Conservation (phyloP, 2,797 vertebrate species). For the Jordanella pulchra region DNA sequence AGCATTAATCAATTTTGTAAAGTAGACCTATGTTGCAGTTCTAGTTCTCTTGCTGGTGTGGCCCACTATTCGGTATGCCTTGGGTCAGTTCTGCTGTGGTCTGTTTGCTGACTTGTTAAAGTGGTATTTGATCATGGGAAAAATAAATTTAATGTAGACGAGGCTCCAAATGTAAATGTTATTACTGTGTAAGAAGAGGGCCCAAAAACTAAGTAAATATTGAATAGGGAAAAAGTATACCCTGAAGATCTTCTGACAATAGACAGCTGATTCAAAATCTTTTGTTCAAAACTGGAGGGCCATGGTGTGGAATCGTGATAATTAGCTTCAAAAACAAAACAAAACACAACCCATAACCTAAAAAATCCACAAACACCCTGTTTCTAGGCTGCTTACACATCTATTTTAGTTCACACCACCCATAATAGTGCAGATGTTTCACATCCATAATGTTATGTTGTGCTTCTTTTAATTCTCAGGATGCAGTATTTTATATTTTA, state of each 20-base stretch:
- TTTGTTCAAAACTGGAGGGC: background rate
- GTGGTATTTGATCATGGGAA: too few species aligned
- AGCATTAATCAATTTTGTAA: too few species aligned
- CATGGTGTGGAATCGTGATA: background rate
- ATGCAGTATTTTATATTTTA: constrained; percentile 33
- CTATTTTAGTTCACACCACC: background rate
- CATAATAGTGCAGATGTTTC: background rate
- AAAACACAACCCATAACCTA: too few species aligned
- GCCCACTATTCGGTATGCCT: too few species aligned
- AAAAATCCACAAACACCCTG: background rate
- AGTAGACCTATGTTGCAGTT: too few species aligned
- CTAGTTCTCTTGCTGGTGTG: too few species aligned
- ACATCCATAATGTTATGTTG: background rate
- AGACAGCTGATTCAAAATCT: background rate
- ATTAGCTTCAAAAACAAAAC: background rate
- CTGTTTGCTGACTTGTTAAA: too few species aligned
- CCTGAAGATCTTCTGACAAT: background rate
- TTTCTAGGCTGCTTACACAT: background rate
- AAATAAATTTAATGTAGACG: too few species aligned
- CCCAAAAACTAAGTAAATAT: background rate
- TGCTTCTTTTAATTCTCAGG: constrained; percentile 6
- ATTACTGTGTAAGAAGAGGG: too few species aligned
- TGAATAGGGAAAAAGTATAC: background rate
- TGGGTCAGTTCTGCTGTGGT: too few species aligned
- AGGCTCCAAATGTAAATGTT: too few species aligned